Conservation (phyloP, 35 echinoderm and acorn worm species). For the Apostichopus japonicus region DNA sequence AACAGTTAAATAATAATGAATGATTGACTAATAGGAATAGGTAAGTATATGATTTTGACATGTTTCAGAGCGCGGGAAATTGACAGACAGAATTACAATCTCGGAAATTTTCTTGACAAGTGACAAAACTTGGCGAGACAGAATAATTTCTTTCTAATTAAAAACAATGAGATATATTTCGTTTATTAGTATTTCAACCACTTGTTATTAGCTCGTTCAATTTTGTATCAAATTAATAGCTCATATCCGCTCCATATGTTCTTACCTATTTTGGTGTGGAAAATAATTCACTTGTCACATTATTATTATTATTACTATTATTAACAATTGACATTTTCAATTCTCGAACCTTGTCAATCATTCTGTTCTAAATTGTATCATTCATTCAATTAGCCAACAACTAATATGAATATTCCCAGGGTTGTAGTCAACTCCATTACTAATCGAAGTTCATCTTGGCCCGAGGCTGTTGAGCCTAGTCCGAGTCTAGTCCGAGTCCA, state of each 20-base stretch:
- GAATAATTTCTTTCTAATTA: background rate
- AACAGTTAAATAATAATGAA: background rate
- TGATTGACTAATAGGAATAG: background rate
- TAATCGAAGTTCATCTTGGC: no score
- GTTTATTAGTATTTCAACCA: background rate
- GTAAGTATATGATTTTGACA: background rate
- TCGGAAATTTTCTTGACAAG: background rate
- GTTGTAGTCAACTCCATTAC: no score
- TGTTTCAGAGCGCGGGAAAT: background rate
- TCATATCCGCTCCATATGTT: background rate
- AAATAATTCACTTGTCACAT: no score
- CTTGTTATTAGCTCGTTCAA: background rate
- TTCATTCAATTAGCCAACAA: no score
- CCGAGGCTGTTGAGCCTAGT: no score
- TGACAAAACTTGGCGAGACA: background rate
- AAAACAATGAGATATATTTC: background rate
- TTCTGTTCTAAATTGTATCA: no score
- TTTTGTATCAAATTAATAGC: background rate
- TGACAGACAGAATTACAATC: background rate
- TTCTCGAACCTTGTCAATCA: no score
- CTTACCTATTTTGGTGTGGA: background rate
- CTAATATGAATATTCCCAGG: no score
- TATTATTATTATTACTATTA: no score
- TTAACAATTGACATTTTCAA: no score
- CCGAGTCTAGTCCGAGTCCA: no score